Conservation (phyloP, 1,140 invertebrate species). For the Bilobella aurantiaca region DNA sequence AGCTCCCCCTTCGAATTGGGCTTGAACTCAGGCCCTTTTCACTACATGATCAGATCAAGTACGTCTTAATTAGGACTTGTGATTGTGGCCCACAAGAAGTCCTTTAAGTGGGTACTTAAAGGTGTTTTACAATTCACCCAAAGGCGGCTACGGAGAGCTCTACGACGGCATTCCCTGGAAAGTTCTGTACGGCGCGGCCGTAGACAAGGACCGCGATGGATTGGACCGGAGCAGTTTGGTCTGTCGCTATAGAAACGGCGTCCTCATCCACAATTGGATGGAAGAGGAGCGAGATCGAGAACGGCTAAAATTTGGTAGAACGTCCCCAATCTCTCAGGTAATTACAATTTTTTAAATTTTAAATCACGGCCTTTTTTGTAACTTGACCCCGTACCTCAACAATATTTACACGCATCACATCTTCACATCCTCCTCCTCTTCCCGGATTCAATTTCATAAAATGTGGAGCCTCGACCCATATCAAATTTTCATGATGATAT, state of each 20-base stretch:
- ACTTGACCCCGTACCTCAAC: not conserved
- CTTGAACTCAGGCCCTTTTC: conserved; percentile 15
- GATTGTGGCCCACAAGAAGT: not conserved
- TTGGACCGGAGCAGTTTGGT: not conserved
- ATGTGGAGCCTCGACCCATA: not conserved
- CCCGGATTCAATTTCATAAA: not conserved
- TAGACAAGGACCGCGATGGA: not conserved
- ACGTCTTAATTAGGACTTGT: not conserved
- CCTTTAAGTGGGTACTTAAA: not conserved
- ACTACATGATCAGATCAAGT: conserved; percentile 12
- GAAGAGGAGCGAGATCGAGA: conserved; percentile 14
- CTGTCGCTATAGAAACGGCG: conserved; percentile 3
- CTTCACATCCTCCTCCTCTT: conserved; percentile 1
- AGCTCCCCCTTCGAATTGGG: not conserved
- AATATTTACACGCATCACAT: too few relatives aligned
- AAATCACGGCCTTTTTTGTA: not conserved
- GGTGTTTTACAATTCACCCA: not conserved
- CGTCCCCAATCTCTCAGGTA: conserved; percentile 16
- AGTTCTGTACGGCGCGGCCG: conserved; percentile 7
- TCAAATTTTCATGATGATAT: not conserved
- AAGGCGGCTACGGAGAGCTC: conserved; percentile 21
- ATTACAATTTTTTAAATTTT: not conserved
- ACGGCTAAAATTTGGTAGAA: not conserved
- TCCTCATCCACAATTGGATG: conserved; percentile 21
- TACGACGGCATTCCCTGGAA: conserved; percentile 26